phyloP scores from a whole-genome alignment of 2,113 vertebrate genomes.

The Protomyctophum bolini region DNA sequence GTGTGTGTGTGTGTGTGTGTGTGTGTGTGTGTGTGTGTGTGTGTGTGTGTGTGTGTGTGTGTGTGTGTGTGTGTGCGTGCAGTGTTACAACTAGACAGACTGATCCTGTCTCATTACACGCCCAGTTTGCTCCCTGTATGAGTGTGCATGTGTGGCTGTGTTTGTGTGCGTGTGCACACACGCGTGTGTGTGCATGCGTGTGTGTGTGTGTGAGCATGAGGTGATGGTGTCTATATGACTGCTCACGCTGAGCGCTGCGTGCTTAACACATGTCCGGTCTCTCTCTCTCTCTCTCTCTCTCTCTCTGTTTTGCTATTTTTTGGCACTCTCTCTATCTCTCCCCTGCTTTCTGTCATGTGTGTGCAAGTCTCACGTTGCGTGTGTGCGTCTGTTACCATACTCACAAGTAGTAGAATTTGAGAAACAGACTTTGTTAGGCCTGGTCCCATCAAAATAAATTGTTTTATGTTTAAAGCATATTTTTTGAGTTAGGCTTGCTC shows the following conservation, averaged over 20 bases:
- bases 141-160: constrained; percentile 8
- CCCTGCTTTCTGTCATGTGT: too few species aligned
- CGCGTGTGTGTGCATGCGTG: not conserved
- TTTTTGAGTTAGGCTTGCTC: too few species aligned
- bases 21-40: constrained; percentile 7
- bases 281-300: too few species aligned
- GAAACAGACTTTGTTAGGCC: too few species aligned
- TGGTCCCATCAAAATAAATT: too few species aligned
- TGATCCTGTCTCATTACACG: constrained; percentile 3
- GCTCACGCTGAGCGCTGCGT: not conserved
- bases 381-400: not conserved
- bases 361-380: too few species aligned
- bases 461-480: too few species aligned
- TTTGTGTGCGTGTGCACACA: not conserved
- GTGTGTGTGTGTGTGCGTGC: constrained; percentile 2
- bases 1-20: not conserved
- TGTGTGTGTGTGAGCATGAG: not conserved
- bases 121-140: constrained; percentile 8
- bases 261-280: too few species aligned
- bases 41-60: constrained; percentile 4
- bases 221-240: constrained; percentile 2
- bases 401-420: too few species aligned
- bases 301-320: too few species aligned
- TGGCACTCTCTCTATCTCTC: too few species aligned
- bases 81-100: constrained; percentile 3